phyloP scores from a whole-genome alignment of 35 echinoderm and acorn worm genomes.

The Hemicentrotus pulcherrimus region DNA sequence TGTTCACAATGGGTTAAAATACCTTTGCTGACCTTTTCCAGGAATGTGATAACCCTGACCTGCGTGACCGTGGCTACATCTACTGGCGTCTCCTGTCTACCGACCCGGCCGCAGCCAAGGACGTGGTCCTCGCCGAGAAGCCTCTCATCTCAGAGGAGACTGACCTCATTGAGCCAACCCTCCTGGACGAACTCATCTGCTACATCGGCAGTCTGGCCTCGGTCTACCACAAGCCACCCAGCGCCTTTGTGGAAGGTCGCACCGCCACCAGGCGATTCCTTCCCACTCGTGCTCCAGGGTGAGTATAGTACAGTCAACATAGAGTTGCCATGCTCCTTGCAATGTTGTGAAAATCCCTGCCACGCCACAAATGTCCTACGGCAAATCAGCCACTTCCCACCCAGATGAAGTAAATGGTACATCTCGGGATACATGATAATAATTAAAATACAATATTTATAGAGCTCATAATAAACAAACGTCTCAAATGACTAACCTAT shows the following conservation, averaged over 20 bases:
- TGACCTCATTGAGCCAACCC: conserved; percentile 96
- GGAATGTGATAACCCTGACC: conserved; percentile 98
- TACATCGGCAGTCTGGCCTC: conserved; percentile 98
- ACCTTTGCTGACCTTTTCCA: conserved; percentile 27
- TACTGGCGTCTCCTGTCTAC: conserved; percentile 99
- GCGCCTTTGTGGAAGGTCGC: conserved; percentile 95
- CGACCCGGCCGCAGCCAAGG: conserved; percentile 95
- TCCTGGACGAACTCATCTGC: conserved; percentile 97
- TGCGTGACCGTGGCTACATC: conserved; percentile 98
- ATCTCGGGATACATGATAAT: too few species aligned
- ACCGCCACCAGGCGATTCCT: conserved; percentile 71
- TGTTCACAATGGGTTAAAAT: neutral
- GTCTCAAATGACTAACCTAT: too few species aligned
- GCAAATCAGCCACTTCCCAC: too few species aligned
- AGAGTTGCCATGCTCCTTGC: too few species aligned
- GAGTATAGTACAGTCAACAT: conserved; percentile 27
- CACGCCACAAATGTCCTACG: too few species aligned
- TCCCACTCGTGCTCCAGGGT: conserved; percentile 81
- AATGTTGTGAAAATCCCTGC: too few species aligned
- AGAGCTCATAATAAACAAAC: too few species aligned
- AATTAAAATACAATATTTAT: too few species aligned
- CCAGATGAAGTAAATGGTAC: too few species aligned
- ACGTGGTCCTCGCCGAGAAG: conserved; percentile 96
- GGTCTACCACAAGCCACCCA: conserved; percentile 98
- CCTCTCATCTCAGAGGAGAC: conserved; percentile 99